Evolutionary conservation across 2,888 invertebrate species (phyloP).

Genomic region (Clitarchus hookeri): DNA sequence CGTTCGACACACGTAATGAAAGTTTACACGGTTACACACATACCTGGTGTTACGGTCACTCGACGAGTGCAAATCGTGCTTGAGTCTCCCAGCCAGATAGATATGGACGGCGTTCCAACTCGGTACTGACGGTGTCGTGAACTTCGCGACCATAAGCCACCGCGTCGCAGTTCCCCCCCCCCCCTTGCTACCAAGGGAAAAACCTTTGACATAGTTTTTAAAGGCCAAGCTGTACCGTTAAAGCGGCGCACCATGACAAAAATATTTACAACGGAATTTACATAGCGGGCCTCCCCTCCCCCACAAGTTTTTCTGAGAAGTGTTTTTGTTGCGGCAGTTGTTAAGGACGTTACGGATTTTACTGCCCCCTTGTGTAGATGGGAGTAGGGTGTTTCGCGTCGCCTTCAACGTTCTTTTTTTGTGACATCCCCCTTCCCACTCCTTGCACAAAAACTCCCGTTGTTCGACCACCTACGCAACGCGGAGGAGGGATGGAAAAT

Average conservation of each 20-base stretch:
- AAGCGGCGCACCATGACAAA: background rate
- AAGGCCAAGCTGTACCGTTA: background rate
- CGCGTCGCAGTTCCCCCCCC: background rate
- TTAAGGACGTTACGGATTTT: background rate
- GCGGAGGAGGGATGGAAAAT: too few relatives aligned
- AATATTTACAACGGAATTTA: constrained; percentile 9
- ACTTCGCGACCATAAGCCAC: background rate
- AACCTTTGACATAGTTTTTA: background rate
- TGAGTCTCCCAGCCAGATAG: background rate
- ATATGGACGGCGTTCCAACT: background rate
- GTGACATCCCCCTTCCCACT: too few relatives aligned
- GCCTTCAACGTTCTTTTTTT: too few relatives aligned
- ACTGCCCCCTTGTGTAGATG: background rate
- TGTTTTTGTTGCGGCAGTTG: background rate
- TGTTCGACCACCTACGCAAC: too few relatives aligned
- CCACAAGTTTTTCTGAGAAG: background rate
- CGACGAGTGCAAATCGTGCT: background rate
- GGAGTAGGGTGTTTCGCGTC: background rate
- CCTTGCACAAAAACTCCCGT: too few relatives aligned
- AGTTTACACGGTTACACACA: background rate
- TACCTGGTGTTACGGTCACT: background rate
- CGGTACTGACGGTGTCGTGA: background rate
- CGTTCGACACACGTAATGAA: too few relatives aligned
- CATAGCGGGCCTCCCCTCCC: background rate
- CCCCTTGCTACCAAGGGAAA: background rate